Base-by-base conservation (phyloP, 2,888 invertebrate genomes). In the Timema podura region DNA sequence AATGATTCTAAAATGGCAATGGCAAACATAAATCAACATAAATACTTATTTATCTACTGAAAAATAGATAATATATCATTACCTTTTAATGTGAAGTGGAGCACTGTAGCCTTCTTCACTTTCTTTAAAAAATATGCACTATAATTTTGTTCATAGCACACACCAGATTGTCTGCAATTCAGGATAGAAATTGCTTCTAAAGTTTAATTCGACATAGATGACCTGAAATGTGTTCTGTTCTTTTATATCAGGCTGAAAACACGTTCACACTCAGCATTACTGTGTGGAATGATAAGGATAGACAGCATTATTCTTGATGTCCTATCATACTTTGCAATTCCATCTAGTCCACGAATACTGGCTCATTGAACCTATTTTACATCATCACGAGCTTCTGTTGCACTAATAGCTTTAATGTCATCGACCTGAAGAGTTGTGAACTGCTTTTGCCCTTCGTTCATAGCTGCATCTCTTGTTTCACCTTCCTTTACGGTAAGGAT, bases 401-500 rank as follows among this genome's bases (percentile, higher is more conserved):
- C 54, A 54, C 54, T 15, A 54, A 13, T 54, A 54, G 54, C 54
- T 54, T n/a, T 5, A 54, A 54, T 54, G 54, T 10, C 2, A 16
- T 54, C 13, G n/a, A 54, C 54, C 54, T 10, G 54, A 54, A 54
- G 54, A 54, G 6, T 54, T 54, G 54, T 54, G 54, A 54, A 54
- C 54, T 54, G 13, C 54, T 54, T 54, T 54, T 54, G 54, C 16
- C 3, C 54, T 54, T 6, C 54, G 2, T 54, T 16, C 16, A 54
- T 54, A 54, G 54, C 54, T 15, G 11, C 54, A 54, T 54, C 54
- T 54, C n/a, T n/a, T 7, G 54, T 54, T 54, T 54, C 54, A 7
- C 54, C n/a, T 54, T 54, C n/a, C 54, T 54, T 54, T 54, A 54
- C 54, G 2, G 6, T 11, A 54, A 54, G n/a, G 15, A 54, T 30